Evolutionary conservation across 2,113 vertebrate species (phyloP).

Genomic region (Engraulis encrasicolus): DNA sequence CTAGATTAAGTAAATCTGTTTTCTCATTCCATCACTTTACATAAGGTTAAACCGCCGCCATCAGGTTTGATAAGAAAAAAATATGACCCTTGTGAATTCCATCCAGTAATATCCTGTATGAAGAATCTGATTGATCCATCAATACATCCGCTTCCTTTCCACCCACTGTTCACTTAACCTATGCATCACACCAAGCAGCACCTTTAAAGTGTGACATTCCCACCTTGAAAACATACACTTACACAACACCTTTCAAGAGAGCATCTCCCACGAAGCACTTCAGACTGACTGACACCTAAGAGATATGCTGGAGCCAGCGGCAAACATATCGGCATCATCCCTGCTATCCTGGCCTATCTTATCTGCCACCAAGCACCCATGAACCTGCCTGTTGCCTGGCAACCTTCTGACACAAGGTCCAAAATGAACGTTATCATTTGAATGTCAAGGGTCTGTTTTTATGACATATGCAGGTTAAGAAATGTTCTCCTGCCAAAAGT

Average conservation of each 20-base stretch:
- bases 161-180: background rate
- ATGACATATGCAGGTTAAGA: too few relatives aligned
- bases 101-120: background rate
- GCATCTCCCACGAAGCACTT: background rate
- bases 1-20: too few relatives aligned
- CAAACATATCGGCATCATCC: background rate
- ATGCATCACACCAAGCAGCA: background rate
- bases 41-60: background rate
- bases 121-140: background rate
- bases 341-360: background rate
- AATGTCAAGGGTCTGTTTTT: background rate
- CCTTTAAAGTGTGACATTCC: slow-evolving; percentile 11
- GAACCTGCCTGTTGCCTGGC: background rate
- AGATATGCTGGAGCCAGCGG: background rate
- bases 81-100: background rate
- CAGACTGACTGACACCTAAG: background rate
- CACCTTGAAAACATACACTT: slow-evolving; percentile 7
- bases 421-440: background rate
- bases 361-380: background rate
- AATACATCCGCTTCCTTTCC: background rate
- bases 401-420: background rate
- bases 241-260: slow-evolving; percentile 4
- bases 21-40: too few relatives aligned
- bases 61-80: background rate
- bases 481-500: too few relatives aligned